phyloP scores from a whole-genome alignment of 2,797 vertebrate genomes.

The Synanceia verrucosa region DNA sequence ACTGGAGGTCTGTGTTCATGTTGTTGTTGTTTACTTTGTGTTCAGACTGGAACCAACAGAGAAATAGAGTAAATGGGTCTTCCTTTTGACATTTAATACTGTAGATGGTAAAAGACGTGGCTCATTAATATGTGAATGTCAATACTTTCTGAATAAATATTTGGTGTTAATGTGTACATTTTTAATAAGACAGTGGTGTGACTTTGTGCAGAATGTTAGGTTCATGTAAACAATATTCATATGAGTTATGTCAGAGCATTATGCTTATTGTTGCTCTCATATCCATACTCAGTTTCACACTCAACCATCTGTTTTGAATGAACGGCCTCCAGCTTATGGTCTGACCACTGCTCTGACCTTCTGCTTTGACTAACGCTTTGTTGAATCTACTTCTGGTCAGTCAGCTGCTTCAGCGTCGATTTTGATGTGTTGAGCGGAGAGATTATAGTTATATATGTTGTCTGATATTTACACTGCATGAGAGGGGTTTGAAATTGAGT shows the following conservation, averaged over 20 bases:
- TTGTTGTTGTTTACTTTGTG: neutral
- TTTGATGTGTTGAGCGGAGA: neutral
- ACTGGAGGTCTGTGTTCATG: slow-evolving; percentile 86
- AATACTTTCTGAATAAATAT: neutral
- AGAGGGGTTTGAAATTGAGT: neutral
- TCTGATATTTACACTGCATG: neutral
- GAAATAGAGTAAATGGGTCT: too few relatives aligned
- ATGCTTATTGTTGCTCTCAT: neutral
- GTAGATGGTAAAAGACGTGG: neutral
- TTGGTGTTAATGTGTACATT: neutral
- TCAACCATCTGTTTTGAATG: slow-evolving; percentile 57
- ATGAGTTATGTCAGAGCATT: neutral
- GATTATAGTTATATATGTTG: neutral
- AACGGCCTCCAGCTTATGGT: neutral
- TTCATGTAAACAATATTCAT: neutral
- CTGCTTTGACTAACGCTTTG: slow-evolving; percentile 50
- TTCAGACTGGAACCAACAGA: too few relatives aligned
- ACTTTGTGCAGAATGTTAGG: neutral
- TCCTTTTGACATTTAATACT: neutral
- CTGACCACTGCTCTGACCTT: slow-evolving; percentile 24
- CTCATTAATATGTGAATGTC: neutral
- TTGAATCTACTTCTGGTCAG: neutral
- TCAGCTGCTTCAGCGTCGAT: neutral
- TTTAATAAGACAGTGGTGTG: neutral
- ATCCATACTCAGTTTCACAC: slow-evolving; percentile 11